Evolutionary conservation across 2,888 invertebrate species (phyloP), one percentile per base, ranked within the genome.

Genomic region (Campoplex nolae): DNA sequence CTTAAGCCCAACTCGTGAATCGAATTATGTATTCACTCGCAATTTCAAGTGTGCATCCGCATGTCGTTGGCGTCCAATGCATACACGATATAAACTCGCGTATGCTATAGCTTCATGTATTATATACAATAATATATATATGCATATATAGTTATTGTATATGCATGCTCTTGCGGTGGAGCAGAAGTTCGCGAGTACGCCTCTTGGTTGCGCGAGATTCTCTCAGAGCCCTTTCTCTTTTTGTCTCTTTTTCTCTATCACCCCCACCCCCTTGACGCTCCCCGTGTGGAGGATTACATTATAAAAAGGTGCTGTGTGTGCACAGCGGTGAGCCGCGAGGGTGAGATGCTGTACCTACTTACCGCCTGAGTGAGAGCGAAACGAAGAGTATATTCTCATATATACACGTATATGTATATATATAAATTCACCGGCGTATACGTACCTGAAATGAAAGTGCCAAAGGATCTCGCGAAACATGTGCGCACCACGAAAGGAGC

Each of bases 21-120:
- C 87, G 87, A 88, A 88, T 87, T 87, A 87, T 87, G 87, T 87
- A 88, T 88, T 87, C 88, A 85, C 88, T 87, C 85, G 87, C 87
- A 85, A 85, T 87, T 88, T 88, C 87, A 81, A 83, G 87, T 81
- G 81, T 78, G 81, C 87, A 87, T 87, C 87, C 87, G 84, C 87
- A 78, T 84, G 81, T 87, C 84, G 48, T 82, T 81, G 70, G 45
- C 87, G 70, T 78, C 62, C 87, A 78, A 87, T 82, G 68, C 84
- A 70, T 81, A 81, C 81, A 71, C 58, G 74, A 73, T 86, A 77
- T 42, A 73, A 80, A 48, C 65, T 74, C 74, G 54, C 71, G 48
- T 73, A 77, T 38, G 58, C 9, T 70, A 56, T 62, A 73, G 70
- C n/a, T 42, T 68, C 56, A 45, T 67, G 16, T 42, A 18, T 70